These are phyloP conservation scores for Hyppa rectilinea DNA, from an alignment of 2,888 invertebrate species.

Conservation along the genomic window DNA sequence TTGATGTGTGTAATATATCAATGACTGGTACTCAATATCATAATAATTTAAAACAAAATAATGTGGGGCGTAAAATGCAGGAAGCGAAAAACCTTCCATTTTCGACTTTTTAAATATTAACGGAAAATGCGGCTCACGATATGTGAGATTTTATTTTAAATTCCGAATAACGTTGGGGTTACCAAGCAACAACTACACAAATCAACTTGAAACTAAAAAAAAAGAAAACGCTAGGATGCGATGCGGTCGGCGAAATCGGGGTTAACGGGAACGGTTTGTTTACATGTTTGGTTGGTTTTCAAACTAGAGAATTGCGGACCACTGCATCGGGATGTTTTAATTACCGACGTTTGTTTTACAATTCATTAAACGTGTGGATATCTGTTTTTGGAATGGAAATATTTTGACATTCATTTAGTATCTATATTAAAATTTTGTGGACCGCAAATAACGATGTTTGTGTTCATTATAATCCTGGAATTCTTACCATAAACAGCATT, in stretches of 20 bases:
- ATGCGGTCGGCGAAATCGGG: conserved; percentile 77
- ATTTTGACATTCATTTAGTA: conserved; percentile 54
- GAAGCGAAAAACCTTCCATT: conserved; percentile 16
- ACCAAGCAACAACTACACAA: conserved; percentile 77
- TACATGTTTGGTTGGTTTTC: conserved; percentile 78
- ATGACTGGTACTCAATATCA: neutral
- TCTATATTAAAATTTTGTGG: conserved; percentile 41
- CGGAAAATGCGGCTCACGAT: conserved; percentile 30
- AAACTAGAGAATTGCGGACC: conserved; percentile 69
- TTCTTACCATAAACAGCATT: neutral
- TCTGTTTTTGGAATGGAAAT: conserved; percentile 50
- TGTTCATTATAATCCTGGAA: conserved; percentile 14
- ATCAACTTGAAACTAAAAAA: conserved; percentile 79
- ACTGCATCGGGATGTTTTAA: conserved; percentile 76
- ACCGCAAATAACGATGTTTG: conserved; percentile 9
- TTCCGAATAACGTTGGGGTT: conserved; percentile 67
- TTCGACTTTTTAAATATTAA: conserved; percentile 36
- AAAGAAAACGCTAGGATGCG: conserved; percentile 72
- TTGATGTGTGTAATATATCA: too few species aligned
- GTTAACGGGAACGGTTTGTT: conserved; percentile 83
- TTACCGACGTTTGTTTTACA: conserved; percentile 73
- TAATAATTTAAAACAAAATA: neutral
- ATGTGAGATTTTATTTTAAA: conserved; percentile 65
- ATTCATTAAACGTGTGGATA: conserved; percentile 67
- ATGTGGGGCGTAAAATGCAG: neutral